A percentile compares a stretch with the other conserved stretches of the same genome.
Conservation (phyloP, 2,113 vertebrate genomes). For the Gulo gulo region DNA sequence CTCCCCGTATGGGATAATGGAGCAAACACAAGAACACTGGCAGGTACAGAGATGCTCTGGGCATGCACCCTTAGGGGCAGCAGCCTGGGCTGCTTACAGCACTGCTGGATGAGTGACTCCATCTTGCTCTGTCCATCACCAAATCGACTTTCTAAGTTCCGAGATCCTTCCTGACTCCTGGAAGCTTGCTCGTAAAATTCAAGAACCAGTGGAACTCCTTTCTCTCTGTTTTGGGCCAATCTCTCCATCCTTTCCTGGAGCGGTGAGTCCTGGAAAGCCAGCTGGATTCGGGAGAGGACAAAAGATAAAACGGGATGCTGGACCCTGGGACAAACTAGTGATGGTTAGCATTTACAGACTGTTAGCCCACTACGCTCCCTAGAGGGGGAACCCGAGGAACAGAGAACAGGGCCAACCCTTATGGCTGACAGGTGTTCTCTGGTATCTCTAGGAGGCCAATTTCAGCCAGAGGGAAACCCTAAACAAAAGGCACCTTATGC, state of each 20-base stretch:
- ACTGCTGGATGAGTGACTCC: not conserved
- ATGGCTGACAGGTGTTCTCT: not conserved
- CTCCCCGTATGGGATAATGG: not conserved
- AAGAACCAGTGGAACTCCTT: not conserved
- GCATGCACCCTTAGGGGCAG: not conserved
- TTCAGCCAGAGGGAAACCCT: not conserved
- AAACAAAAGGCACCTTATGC: not conserved
- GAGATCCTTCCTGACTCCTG: not conserved
- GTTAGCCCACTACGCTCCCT: not conserved
- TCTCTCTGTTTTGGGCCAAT: not conserved
- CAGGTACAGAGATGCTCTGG: not conserved
- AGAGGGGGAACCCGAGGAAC: not conserved
- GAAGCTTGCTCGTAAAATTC: not conserved
- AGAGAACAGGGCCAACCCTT: not conserved
- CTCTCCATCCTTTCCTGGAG: not conserved
- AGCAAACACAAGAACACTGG: not conserved
- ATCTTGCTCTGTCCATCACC: too few species aligned
- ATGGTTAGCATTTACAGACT: too few species aligned
- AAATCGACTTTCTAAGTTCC: not conserved
- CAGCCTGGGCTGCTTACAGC: not conserved
- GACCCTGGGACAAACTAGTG: not conserved
- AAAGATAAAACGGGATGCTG: not conserved
- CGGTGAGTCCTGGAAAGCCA: not conserved
- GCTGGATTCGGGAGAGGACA: not conserved
- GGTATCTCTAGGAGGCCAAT: too few species aligned